These are phyloP conservation scores for Oophaga sylvatica DNA, from an alignment of 2,797 vertebrate genomes.

Conservation along the genomic window DNA sequence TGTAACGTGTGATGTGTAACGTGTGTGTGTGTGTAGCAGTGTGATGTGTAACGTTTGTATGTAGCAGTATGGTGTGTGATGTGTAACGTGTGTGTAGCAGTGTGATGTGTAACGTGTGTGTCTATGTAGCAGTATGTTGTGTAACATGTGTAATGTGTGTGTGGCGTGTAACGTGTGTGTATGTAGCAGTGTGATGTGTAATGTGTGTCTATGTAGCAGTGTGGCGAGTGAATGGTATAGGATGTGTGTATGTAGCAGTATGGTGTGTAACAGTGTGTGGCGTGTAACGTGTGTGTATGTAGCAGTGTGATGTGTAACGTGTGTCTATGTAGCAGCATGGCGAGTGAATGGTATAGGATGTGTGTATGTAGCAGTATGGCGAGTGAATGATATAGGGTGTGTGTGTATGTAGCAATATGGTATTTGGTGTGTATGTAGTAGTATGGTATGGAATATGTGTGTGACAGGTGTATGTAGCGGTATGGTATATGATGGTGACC, in stretches of 20 bases:
- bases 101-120: neutral
- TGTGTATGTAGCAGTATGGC: neutral
- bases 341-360: neutral
- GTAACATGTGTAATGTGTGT: neutral
- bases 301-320: no score
- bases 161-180: neutral
- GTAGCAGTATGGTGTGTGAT: neutral
- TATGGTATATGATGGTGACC: neutral
- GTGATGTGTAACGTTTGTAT: neutral
- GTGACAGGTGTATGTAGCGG: neutral
- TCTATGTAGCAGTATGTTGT: neutral
- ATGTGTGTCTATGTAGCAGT: neutral
- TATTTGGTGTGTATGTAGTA: neutral
- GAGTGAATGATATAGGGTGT: no score
- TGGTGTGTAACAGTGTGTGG: neutral
- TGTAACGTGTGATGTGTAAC: neutral
- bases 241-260: neutral
- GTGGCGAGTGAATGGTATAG: neutral
- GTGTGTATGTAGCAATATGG: neutral
- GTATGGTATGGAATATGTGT: neutral
- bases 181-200: neutral
- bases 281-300: no score
- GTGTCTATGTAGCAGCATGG: neutral
- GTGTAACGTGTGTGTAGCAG: neutral
- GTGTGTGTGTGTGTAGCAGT: neutral